A percentile compares a stretch with the other conserved stretches of the same genome.
These are phyloP conservation scores for Scomber japonicus DNA, from an alignment of 2,113 vertebrate genomes.

Conservation along the genomic window DNA sequence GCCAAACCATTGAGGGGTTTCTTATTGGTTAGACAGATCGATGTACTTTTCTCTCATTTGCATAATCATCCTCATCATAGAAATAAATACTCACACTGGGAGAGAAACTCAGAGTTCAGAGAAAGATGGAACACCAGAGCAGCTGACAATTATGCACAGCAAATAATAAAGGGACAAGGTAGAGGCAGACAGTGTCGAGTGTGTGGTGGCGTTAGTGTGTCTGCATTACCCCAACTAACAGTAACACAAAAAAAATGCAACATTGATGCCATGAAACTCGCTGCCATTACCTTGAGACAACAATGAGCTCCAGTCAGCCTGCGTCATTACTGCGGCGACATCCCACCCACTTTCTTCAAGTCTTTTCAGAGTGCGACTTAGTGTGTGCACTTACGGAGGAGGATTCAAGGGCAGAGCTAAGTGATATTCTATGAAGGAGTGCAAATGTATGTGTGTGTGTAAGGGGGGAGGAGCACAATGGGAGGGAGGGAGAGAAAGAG, in stretches of 20 bases:
- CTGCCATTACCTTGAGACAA: constrained; percentile 53
- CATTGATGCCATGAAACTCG: constrained; percentile 38
- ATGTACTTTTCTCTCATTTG: constrained; percentile 71
- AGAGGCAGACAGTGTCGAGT: neutral
- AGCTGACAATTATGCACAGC: constrained; percentile 52
- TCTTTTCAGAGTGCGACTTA: constrained; percentile 64
- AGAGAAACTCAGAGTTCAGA: constrained; percentile 74
- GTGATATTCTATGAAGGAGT: constrained; percentile 78
- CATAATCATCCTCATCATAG: constrained; percentile 74
- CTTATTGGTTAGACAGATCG: constrained; percentile 69
- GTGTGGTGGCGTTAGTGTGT: constrained; percentile 29
- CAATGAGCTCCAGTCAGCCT: constrained; percentile 44
- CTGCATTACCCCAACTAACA: constrained; percentile 43
- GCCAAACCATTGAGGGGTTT: constrained; percentile 56
- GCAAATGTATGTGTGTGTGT: constrained; percentile 48
- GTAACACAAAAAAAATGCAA: constrained; percentile 16
- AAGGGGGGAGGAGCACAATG: constrained; percentile 59
- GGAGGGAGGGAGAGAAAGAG: constrained; percentile 52
- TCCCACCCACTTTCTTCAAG: constrained; percentile 65
- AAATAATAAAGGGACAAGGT: constrained; percentile 42
- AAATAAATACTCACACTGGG: constrained; percentile 75
- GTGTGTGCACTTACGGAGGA: constrained; percentile 69
- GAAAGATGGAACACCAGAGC: constrained; percentile 22
- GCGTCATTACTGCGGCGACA: constrained; percentile 48
- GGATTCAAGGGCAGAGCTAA: constrained; percentile 83